Base-by-base conservation (phyloP, 2,888 invertebrate species). In the Nesidiocoris tenuis region DNA sequence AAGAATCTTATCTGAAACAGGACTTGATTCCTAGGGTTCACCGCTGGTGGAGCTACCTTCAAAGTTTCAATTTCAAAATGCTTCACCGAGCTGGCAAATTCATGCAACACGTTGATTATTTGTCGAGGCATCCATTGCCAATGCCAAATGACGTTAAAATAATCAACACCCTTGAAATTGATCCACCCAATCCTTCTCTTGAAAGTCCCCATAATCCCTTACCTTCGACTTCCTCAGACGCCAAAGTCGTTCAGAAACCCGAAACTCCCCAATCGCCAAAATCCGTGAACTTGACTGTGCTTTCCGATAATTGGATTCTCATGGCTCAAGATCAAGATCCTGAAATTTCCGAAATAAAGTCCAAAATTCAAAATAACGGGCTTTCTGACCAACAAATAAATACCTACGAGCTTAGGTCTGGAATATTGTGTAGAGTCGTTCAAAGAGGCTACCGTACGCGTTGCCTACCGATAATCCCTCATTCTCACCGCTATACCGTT, bases 81-180 rank as follows among this genome's bases (percentile, higher is more conserved):
- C 79, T 81, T 61, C 80, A 79, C 66, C 70, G 80, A n/a, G 76
- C 80, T 16, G 80, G 80, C 57, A 54, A 39, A 54, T 66, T 70
- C 5, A 82, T 82, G 82, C 17, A 78, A 1, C 82, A 82, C 59
- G 81, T 81, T 0, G 82, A 82, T 61, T 81, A 81, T 0, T 78
- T 82, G 1, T 82, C 81, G 75, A 17, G 80, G 1, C 59, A 59
- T 19, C 59, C 59, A 39, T 12, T 39, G 39, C 12, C 39, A 39
- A 7, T 39, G 12, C 39, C 39, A 12, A 39, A 39, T 39, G 59
- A 59, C 19, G n/a, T 59, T n/a, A 59, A 59, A 59, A 9, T 59
- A 18, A 19, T 59, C 5, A 59, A 39, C 12, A 39, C 39, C 3
- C 39, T 39, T 39, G 39, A 39, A 39, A 39, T 39, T 39, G 39